A percentile compares a stretch with the other conserved stretches of the same genome.
phyloP scores from a whole-genome alignment of 2,113 vertebrate genomes.

The Ramphastos sulfuratus region DNA sequence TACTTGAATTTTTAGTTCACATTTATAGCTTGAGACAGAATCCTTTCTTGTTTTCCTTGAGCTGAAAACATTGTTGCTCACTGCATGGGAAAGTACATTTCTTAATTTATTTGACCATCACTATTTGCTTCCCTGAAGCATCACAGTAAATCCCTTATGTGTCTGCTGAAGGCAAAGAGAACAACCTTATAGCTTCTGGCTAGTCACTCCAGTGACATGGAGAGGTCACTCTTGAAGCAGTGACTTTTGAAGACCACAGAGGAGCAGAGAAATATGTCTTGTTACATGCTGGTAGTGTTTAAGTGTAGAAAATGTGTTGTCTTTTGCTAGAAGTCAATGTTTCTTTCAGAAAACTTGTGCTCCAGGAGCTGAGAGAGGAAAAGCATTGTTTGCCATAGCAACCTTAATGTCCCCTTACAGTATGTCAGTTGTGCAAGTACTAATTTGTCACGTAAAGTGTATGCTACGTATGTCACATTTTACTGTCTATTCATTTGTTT shows the following conservation, averaged over 20 bases:
- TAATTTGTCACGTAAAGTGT: slow-evolving; percentile 75
- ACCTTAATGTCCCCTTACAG: slow-evolving; percentile 66
- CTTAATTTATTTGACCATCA: slow-evolving; percentile 21
- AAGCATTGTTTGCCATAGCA: slow-evolving; percentile 71
- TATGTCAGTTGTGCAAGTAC: slow-evolving; percentile 41
- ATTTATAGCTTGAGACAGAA: neutral
- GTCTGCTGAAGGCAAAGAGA: neutral
- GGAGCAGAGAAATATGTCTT: slow-evolving; percentile 5
- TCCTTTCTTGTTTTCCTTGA: neutral
- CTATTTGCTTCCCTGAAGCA: neutral
- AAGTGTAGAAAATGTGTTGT: slow-evolving; percentile 28
- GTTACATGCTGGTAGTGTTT: neutral
- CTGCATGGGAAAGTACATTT: neutral
- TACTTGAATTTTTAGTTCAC: neutral
- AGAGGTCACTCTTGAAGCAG: slow-evolving; percentile 9
- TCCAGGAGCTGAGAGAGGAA: slow-evolving; percentile 3
- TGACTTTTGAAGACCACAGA: slow-evolving; percentile 7
- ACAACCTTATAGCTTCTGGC: neutral
- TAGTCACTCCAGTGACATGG: neutral
- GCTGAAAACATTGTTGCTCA: neutral
- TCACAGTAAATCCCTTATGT: neutral
- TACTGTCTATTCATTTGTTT: slow-evolving; percentile 76
- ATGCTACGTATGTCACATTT: slow-evolving; percentile 70
- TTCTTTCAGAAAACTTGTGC: slow-evolving; percentile 34
- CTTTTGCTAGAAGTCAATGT: slow-evolving; percentile 32